Conservation (phyloP, 2,888 invertebrate genomes). For the Exephanes ischioxanthus region DNA sequence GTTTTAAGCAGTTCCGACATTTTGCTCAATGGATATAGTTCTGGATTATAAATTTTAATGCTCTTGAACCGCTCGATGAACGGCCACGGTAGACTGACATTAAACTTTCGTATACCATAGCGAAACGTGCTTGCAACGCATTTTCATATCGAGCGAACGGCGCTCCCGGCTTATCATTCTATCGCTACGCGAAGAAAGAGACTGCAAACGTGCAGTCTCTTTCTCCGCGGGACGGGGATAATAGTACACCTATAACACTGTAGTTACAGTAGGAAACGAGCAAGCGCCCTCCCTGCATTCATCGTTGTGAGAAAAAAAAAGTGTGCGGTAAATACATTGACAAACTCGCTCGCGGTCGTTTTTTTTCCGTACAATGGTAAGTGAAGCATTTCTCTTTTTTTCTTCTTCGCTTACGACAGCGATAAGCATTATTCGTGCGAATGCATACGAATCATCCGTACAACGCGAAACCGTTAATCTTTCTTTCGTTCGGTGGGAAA, state of each 20-base stretch:
- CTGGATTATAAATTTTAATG: not conserved
- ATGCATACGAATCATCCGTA: not conserved
- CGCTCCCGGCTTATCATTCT: conserved; percentile 51
- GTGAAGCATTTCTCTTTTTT: conserved; percentile 7
- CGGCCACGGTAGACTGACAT: not conserved
- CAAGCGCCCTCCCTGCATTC: conserved; percentile 31
- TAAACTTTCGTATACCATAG: not conserved
- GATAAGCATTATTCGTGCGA: not conserved
- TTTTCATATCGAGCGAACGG: conserved; percentile 49
- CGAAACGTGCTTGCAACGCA: conserved; percentile 27
- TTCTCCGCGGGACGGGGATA: conserved; percentile 33
- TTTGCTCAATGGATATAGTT: not conserved
- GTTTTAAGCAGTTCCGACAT: not conserved
- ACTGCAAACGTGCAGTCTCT: conserved; percentile 3
- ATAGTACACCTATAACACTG: conserved; percentile 22
- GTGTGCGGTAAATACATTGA: conserved; percentile 32
- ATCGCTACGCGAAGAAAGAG: conserved; percentile 50
- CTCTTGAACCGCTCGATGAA: not conserved
- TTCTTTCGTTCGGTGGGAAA: conserved; percentile 2
- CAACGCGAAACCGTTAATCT: conserved; percentile 6
- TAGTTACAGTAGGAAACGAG: conserved; percentile 48
- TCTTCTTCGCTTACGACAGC: conserved; percentile 4
- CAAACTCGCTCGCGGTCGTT: conserved; percentile 32
- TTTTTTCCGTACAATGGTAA: conserved; percentile 22
- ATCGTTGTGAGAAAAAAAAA: conserved; percentile 40